Percentiles rank a stretch among this genome's conserved stretches.
Evolutionary conservation across 1,140 invertebrate genomes (phyloP).

Genomic region (Coenobita brevimanus): DNA sequence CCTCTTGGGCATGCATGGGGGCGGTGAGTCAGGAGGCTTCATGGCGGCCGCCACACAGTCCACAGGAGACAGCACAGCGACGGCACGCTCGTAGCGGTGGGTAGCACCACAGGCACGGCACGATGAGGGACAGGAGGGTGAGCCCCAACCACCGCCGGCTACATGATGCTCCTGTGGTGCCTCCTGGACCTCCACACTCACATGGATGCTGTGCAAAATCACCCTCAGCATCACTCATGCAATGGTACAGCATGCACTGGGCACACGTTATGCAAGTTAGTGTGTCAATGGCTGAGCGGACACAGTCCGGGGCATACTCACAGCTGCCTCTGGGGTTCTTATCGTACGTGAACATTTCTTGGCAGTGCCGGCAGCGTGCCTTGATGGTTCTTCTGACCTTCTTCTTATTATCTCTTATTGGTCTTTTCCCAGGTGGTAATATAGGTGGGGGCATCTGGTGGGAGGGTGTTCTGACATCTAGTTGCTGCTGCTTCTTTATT

Average conservation of each 20-base stretch:
- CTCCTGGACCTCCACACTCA: slow-evolving; percentile 76
- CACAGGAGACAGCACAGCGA: slow-evolving; percentile 77
- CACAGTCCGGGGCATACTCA: slow-evolving; percentile 90
- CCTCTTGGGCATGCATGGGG: slow-evolving; percentile 62
- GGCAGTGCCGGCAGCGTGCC: slow-evolving; percentile 74
- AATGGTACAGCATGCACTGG: slow-evolving; percentile 93
- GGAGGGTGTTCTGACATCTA: slow-evolving; percentile 49
- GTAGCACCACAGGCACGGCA: slow-evolving; percentile 96
- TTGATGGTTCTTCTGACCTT: slow-evolving; percentile 68
- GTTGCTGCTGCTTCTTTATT: slow-evolving; percentile 64
- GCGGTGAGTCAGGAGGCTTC: slow-evolving; percentile 72
- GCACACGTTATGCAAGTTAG: slow-evolving; percentile 90
- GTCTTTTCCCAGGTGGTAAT: slow-evolving; percentile 72
- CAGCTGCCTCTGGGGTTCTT: slow-evolving; percentile 88
- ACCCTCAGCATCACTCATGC: slow-evolving; percentile 87
- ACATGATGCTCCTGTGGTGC: slow-evolving; percentile 72
- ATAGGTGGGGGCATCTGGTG: slow-evolving; percentile 35
- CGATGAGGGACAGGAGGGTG: slow-evolving; percentile 87
- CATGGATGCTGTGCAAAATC: slow-evolving; percentile 84
- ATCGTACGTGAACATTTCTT: slow-evolving; percentile 79
- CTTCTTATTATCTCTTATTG: slow-evolving; percentile 73
- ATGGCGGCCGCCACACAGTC: slow-evolving; percentile 76
- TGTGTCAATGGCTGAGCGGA: slow-evolving; percentile 85
- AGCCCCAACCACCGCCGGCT: slow-evolving; percentile 85
- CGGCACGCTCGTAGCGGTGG: slow-evolving; percentile 89